These are phyloP conservation scores for Metopia argyrocephala DNA, from an alignment of 2,888 invertebrate genomes.

Conservation along the genomic window DNA sequence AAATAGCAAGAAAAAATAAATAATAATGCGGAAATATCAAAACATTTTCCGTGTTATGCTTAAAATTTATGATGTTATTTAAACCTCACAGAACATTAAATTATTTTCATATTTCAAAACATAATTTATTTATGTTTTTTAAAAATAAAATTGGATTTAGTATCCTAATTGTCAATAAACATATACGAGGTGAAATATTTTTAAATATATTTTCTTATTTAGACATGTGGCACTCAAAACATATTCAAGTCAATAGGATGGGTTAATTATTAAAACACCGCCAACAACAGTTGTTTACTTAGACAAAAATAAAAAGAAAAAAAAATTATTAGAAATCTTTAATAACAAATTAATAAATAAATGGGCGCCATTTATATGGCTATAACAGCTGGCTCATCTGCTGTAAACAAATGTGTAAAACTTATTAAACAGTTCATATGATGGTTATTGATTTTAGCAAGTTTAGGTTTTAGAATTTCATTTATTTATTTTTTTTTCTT, in stretches of 20 bases:
- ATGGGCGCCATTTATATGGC: neutral
- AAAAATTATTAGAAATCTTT: constrained; percentile 5
- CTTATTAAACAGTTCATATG: constrained; percentile 18
- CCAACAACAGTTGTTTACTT: constrained; percentile 15
- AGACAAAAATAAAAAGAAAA: neutral
- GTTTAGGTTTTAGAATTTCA: neutral
- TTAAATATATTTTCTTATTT: no score
- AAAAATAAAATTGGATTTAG: no score
- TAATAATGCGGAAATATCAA: neutral
- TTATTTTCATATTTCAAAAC: no score
- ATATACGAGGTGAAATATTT: no score
- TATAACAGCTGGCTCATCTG: neutral
- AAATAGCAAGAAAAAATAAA: neutral
- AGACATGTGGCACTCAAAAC: no score
- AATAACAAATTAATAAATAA: constrained; percentile 42
- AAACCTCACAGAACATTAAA: no score
- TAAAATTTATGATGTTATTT: neutral
- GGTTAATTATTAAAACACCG: neutral
- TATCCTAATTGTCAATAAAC: no score
- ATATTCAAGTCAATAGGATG: no score
- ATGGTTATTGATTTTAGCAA: no score
- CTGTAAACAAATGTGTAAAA: constrained; percentile 49
- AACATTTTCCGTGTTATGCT: neutral
- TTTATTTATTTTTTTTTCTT: constrained; percentile 1
- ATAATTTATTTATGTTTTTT: no score